A percentile compares a stretch with the other conserved stretches of the same genome.
phyloP scores from a whole-genome alignment of 2,797 vertebrate species.

The Protonibea diacanthus region DNA sequence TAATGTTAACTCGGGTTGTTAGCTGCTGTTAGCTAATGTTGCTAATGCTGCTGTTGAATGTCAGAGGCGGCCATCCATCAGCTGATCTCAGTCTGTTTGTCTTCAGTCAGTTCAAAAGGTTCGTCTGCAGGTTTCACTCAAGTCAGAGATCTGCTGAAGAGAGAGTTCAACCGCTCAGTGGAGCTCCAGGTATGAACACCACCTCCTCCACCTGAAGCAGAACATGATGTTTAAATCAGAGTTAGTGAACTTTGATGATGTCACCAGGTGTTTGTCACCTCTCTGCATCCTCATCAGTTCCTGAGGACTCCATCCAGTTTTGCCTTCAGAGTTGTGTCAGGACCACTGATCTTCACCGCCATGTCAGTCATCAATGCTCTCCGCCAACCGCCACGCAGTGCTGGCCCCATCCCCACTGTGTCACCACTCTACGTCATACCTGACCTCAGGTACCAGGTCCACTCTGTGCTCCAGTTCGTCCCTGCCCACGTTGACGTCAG shows the following conservation, averaged over 20 bases:
- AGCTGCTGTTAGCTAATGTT: no score
- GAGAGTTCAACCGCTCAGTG: slow-evolving; percentile 91
- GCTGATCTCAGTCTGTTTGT: slow-evolving; percentile 18
- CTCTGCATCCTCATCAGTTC: slow-evolving; percentile 83
- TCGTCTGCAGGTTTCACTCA: slow-evolving; percentile 88
- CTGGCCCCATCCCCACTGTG: slow-evolving; percentile 84
- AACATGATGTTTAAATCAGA: not conserved
- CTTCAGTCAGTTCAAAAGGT: slow-evolving; percentile 88
- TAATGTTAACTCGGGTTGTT: no score
- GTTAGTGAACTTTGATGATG: not conserved
- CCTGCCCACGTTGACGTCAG: slow-evolving; percentile 90
- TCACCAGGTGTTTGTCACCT: slow-evolving; percentile 13
- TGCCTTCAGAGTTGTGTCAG: slow-evolving; percentile 93
- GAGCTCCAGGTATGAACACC: slow-evolving; percentile 92
- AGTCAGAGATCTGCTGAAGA: slow-evolving; percentile 90
- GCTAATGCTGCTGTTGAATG: no score
- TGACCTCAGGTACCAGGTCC: slow-evolving; percentile 90
- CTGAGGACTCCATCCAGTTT: slow-evolving; percentile 90
- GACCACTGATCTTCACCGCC: slow-evolving; percentile 93
- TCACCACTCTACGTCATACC: slow-evolving; percentile 87
- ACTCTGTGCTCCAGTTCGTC: slow-evolving; percentile 96
- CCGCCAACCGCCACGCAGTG: slow-evolving; percentile 81
- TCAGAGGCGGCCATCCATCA: not conserved
- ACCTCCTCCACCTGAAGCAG: not conserved
- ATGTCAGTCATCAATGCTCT: slow-evolving; percentile 92